Percentiles rank a stretch among this genome's conserved stretches.
Evolutionary conservation across 2,797 vertebrate genomes (phyloP).

Genomic region (Chelonia mydas): DNA sequence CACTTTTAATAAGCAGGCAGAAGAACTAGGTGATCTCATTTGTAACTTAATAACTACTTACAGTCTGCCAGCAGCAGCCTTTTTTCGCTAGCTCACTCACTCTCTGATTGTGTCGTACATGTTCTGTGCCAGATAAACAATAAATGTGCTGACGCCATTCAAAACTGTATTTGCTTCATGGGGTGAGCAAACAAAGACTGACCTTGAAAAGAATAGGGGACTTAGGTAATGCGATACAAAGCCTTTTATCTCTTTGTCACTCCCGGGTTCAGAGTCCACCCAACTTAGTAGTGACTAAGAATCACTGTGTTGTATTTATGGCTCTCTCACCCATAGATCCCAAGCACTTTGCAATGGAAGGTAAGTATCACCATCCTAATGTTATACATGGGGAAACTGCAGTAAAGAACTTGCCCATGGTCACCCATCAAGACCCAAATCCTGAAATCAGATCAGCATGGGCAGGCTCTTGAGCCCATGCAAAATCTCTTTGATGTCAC

Average conservation of each 20-base stretch:
- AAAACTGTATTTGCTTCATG: neutral
- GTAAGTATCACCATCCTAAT: neutral
- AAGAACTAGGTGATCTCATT: neutral
- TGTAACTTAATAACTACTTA: neutral
- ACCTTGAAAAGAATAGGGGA: neutral
- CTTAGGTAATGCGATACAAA: neutral
- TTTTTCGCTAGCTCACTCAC: neutral
- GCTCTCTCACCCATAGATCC: neutral
- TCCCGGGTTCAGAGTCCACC: neutral
- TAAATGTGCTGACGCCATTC: neutral
- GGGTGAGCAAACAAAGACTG: neutral
- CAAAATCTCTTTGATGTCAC: neutral
- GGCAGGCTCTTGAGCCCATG: neutral
- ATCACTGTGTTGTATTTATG: neutral
- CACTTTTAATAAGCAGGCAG: neutral
- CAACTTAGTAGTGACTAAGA: neutral
- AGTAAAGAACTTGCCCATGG: neutral
- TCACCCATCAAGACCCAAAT: neutral
- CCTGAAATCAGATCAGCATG: neutral
- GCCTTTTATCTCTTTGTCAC: neutral
- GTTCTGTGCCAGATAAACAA: neutral
- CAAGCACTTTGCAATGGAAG: neutral
- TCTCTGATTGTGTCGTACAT: neutral
- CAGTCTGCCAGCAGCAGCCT: neutral
- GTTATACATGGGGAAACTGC: neutral